Evolutionary conservation across 1,140 invertebrate species (phyloP), one percentile per base, ranked within the genome.

Genomic region (Druon quercuslanigerum): DNA sequence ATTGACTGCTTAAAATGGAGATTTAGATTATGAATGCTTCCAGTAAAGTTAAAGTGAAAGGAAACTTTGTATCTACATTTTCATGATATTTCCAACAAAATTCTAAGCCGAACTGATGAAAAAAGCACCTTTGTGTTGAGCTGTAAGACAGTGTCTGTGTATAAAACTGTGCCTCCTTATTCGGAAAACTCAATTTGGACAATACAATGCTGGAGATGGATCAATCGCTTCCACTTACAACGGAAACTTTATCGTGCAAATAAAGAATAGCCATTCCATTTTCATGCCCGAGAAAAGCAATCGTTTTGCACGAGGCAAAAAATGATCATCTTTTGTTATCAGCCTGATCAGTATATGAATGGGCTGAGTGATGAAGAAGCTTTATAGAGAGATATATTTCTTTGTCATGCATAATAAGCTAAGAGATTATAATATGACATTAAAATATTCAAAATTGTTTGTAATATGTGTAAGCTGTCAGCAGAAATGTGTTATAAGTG

Each of bases 211-310:
- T 66, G 60, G 25, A 14, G 60, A 16, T 40, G 60, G 25, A 66
- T 66, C 25, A 66, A 66, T 66, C 60, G 16, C 46, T 33, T 66
- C 60, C 60, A 20, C 33, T 66, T 33, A 40, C 14, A 66, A 66
- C 60, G 25, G 46, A 66, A 66, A 66, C 25, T 66, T 33, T 66
- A 66, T 66, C 60, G 60, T 66, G 60, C 60, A 66, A 66, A 66
- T 66, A 66, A 66, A 66, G 33, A 66, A 66, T n/a, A 16, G 33
- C 60, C 20, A 66, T 66, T 66, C 57, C 57, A 33, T 66, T 66
- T 66, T 40, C 60, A 66, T 66, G 60, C 33, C 33, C 33, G 60
- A 66, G 33, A 66, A 66, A 40, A 66, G 60, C 25, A 66, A 66
- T 66, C 40, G 60, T 33, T 66, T 66, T 19, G 19, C 5, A 33